phyloP scores from a whole-genome alignment of 2,797 vertebrate species.

The Anableps anableps region DNA sequence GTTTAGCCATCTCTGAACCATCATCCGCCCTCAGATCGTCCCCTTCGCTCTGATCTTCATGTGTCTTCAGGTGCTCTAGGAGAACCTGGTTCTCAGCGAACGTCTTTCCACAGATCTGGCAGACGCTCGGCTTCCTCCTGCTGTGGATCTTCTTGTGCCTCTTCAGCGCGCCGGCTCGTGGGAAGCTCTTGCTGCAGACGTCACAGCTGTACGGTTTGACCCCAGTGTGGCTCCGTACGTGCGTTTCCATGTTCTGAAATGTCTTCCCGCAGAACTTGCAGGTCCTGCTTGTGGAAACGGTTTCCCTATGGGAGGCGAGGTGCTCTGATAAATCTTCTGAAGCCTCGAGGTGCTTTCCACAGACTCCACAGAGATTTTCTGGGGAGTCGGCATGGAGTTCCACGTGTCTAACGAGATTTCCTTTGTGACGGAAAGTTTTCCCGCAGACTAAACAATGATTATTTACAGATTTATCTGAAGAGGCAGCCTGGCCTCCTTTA shows the following conservation, averaged over 20 bases:
- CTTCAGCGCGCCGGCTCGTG: constrained; percentile 35
- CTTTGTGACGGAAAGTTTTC: constrained; percentile 36
- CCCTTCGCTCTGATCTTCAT: background rate
- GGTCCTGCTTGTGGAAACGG: rapidly evolving
- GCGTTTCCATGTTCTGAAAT: constrained; percentile 55
- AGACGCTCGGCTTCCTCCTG: background rate
- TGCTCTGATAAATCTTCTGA: constrained; percentile 18
- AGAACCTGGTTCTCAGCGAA: constrained; percentile 17
- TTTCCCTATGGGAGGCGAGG: constrained; percentile 38
- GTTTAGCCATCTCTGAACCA: background rate
- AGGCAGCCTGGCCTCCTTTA: rapidly evolving
- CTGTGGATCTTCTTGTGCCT: constrained; percentile 63
- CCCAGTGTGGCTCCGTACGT: constrained; percentile 56
- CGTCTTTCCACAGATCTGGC: constrained; percentile 19
- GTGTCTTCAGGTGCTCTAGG: constrained; percentile 42
- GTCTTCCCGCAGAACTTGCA: constrained; percentile 47
- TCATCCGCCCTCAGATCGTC: background rate
- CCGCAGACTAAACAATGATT: constrained; percentile 30
- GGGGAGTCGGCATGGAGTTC: constrained; percentile 29
- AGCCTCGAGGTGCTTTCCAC: constrained; percentile 15
- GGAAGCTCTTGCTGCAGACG: constrained; percentile 52
- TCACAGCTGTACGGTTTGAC: constrained; percentile 49
- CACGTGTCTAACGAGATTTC: constrained; percentile 38
- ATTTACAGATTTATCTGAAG: rapidly evolving
- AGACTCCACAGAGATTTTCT: constrained; percentile 34